Evolutionary conservation across 1,140 invertebrate genomes (phyloP).

Genomic region (Berghia stephanieae): DNA sequence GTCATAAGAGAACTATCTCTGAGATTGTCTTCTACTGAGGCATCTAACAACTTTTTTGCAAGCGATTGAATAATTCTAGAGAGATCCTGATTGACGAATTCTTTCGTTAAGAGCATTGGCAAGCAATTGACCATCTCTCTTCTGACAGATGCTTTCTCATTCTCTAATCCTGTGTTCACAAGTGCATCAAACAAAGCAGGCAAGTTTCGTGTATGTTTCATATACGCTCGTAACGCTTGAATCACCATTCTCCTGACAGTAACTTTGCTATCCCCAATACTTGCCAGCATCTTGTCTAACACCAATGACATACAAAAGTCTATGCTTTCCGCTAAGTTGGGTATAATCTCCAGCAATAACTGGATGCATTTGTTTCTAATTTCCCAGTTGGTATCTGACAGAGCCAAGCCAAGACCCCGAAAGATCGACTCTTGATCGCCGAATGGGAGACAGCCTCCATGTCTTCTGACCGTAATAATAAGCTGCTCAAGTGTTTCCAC

Average conservation of each 20-base stretch:
- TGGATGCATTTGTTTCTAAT: slow-evolving; percentile 64
- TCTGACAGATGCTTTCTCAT: slow-evolving; percentile 55
- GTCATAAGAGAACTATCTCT: slow-evolving; percentile 57
- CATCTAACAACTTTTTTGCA: slow-evolving; percentile 59
- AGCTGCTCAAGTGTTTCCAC: slow-evolving; percentile 63
- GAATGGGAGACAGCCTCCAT: slow-evolving; percentile 63
- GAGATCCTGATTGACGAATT: slow-evolving; percentile 61
- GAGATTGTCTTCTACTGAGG: slow-evolving; percentile 57
- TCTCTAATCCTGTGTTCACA: slow-evolving; percentile 61
- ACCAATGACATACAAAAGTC: slow-evolving; percentile 63
- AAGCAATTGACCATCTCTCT: slow-evolving; percentile 62
- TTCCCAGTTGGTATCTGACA: slow-evolving; percentile 62
- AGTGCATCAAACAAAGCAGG: slow-evolving; percentile 55
- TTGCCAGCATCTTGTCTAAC: slow-evolving; percentile 59
- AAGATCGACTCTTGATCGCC: slow-evolving; percentile 60
- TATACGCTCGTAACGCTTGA: slow-evolving; percentile 64
- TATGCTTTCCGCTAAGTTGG: slow-evolving; percentile 60
- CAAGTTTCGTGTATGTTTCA: slow-evolving; percentile 61
- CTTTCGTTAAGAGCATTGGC: slow-evolving; percentile 64
- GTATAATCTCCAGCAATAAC: slow-evolving; percentile 63
- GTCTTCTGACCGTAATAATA: slow-evolving; percentile 56
- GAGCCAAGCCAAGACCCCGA: slow-evolving; percentile 54
- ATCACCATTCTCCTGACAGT: slow-evolving; percentile 60
- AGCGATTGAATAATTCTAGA: slow-evolving; percentile 60
- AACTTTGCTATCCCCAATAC: slow-evolving; percentile 63